Evolutionary conservation across 2,113 vertebrate genomes (phyloP), one percentile per base, ranked within the genome.

Genomic region (Campylorhamphus procurvoides): DNA sequence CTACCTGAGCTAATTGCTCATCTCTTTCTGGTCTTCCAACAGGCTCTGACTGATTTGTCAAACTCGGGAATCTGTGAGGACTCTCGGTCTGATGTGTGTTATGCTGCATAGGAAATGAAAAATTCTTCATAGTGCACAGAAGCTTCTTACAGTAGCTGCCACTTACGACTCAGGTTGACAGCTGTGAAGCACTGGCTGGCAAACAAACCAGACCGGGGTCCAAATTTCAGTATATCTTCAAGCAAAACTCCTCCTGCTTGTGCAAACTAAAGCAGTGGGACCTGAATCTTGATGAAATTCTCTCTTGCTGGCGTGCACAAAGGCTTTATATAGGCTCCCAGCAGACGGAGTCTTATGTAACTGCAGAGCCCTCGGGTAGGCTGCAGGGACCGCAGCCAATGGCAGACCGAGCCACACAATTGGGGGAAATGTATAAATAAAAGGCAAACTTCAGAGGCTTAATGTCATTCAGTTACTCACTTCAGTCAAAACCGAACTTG

Each of bases 1-100:
- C 98, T 91, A 97, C 49, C 82, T 97, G 97, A 96, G 98, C 98
- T 95, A 98, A 97, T 59, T 97, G 94, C 60, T 97, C 83, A 75
- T 99, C 98, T 90, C 98, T 97, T 64, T 94, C 83, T 75, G 95
- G 94, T 97, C 97, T 97, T 95, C 95, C 93, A 87, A 68, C 69
- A 72, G 88, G 46, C 74, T 93, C 87, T 82, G 97, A 95, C 69
- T 93, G 86, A 79, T 97, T 98, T 90, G 84, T 96, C 73, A 94
- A 90, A 92, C 88, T 94, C 84, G 27, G 76, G 68, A 96, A 87
- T 84, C 94, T 90, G 85, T 92, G 92, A 87, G 91, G 50, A 68
- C 77, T 95, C 89, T 94, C 96, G 0, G 69, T 74, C 83, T 88
- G 89, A 84, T 84, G 63, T 86, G 69, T 74, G 58, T 55, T 93